Conservation (phyloP, 2,888 invertebrate species). For the Pyrgus malvae region DNA sequence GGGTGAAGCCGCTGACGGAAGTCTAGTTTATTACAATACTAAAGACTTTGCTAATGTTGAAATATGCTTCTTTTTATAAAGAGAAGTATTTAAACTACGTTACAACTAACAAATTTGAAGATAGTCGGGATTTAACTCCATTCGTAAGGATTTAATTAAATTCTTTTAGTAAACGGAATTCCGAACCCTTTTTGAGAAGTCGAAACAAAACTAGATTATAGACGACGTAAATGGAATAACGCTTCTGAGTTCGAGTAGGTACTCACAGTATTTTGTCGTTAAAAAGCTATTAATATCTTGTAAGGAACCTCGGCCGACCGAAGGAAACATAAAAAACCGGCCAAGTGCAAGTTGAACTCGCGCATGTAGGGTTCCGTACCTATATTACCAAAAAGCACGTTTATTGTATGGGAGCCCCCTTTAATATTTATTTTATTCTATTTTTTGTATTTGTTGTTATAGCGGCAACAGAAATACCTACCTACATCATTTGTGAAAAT, state of each 20-base stretch:
- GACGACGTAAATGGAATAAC: neutral
- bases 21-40: too few species aligned
- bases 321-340: slow-evolving; percentile 1
- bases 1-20: too few species aligned
- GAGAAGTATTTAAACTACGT: neutral
- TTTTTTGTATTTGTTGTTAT: too few species aligned
- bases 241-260: neutral
- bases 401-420: too few species aligned
- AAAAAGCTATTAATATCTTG: slow-evolving; percentile 29
- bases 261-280: slow-evolving; percentile 11
- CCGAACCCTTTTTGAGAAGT: slow-evolving; percentile 4
- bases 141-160: too few species aligned
- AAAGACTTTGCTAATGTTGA: too few species aligned
- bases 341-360: slow-evolving; percentile 37
- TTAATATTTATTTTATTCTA: too few species aligned
- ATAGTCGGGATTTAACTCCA: slow-evolving; percentile 1
- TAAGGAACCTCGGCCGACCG: slow-evolving; percentile 1
- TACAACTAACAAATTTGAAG: slow-evolving; percentile 1
- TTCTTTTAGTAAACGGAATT: slow-evolving; percentile 12
- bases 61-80: too few species aligned
- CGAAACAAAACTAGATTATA: slow-evolving; percentile 2
- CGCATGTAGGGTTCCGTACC: too few species aligned
- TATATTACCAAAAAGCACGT: too few species aligned
- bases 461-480: too few species aligned
- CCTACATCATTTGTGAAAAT: too few species aligned